Base-by-base conservation (phyloP, 2,888 invertebrate genomes). In the Papilio protenor region DNA sequence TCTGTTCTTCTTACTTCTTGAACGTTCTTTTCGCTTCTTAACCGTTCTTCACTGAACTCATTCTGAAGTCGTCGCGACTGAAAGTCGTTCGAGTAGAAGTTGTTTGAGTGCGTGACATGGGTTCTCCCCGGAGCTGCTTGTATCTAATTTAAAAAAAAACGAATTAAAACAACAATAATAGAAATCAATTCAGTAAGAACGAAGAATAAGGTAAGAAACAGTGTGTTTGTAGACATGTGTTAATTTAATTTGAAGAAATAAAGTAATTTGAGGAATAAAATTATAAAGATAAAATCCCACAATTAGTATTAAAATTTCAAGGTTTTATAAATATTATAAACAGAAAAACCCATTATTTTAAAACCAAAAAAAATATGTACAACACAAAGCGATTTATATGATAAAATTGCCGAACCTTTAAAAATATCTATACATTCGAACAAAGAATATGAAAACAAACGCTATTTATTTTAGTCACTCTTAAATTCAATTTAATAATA, bases 41-140 rank as follows among this genome's bases (percentile, higher is more conserved):
- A 18, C 72, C 45, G 55, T 75, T 49, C 79, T 87, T 89, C 21
- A 88, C 79, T 1, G 88, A 85, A 47, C 83, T 84, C 85, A 90
- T 81, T 16, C 83, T 83, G 1, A 88, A 61, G 33, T 91, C 90
- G 14, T 91, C 90, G 18, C 86, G 83, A 69, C 83, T 86, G 45
- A 86, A 85, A 18, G 82, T 79, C 0, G 87, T 86, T 0, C 89
- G 84, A 0, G 86, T 85, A 0, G 89, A 87, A 2, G 84, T 83
- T 0, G 87, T 86, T 0, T 90, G 90, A 45, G 88, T 88, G 0
- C 85, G 87, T 21, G 89, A 88, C 82, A 88, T 84, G 16, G 88
- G 84, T 0, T 86, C 83, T 8, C 90, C 90, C 52, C 82, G 84
- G 73, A 89, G 75, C 72, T 89, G 87, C 76, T 83, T 83, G 85